Conservation (phyloP, 2,113 vertebrate species). For the Mohoua ochrocephala region DNA sequence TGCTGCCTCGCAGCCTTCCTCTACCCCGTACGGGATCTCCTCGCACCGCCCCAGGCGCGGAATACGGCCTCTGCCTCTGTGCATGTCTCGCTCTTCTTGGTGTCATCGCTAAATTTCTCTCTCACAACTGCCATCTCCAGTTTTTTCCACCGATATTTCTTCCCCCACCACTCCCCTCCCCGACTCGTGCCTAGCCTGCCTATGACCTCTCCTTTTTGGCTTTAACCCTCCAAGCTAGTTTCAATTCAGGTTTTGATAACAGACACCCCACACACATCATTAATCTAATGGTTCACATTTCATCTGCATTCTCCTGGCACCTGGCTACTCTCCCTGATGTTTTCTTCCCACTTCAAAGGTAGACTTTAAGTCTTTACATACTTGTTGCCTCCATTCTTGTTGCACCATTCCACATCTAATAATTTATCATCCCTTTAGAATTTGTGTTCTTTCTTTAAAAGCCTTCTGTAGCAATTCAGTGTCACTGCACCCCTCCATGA, state of each 20-base stretch:
- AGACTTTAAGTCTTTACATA: neutral
- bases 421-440: neutral
- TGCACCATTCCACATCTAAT: neutral
- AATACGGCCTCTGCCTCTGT: fast-evolving
- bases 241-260: neutral
- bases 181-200: neutral
- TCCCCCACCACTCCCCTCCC: fast-evolving
- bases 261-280: fast-evolving
- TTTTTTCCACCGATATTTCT: neutral
- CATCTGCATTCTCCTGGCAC: neutral
- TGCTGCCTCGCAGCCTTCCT: neutral
- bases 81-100: neutral
- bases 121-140: neutral
- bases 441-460: neutral
- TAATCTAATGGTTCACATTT: neutral
- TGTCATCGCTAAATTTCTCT: neutral
- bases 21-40: neutral
- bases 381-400: neutral
- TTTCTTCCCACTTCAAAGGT: neutral
- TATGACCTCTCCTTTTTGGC: neutral
- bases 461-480: neutral
- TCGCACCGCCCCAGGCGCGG: fast-evolving
- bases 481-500: fast-evolving
- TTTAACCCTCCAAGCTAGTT: neutral
- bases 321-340: neutral